Evolutionary conservation across 2,113 vertebrate species (phyloP), one percentile per base, ranked within the genome.

Genomic region (Albula goreensis): DNA sequence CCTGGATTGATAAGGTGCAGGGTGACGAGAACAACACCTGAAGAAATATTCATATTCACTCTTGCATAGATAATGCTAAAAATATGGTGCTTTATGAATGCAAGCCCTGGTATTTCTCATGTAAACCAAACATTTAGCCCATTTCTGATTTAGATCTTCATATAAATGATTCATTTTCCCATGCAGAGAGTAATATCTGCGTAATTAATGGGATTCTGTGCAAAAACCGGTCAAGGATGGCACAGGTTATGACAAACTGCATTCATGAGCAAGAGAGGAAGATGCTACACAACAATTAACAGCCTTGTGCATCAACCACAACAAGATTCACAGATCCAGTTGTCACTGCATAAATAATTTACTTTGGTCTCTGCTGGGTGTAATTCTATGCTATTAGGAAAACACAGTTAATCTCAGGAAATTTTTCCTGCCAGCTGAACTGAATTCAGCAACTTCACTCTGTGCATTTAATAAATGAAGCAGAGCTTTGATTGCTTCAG

Each of bases 241-340:
- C 90, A 88, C 50, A 82, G 88, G 91, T 93, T 93, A 90, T 93
- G 93, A 94, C 90, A 91, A 93, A 94, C 91, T 88, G 92, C 91
- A 90, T 91, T 90, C 92, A 90, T 89, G 91, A 92, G 89, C 90
- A 91, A 89, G 90, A 87, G 89, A 89, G 89, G 89, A 89, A 91
- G 91, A 89, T 92, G 90, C 88, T 90, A 88, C 88, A 91, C 88
- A 88, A 90, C 92, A 93, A 93, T 93, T 90, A 93, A 89, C 88
- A 85, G 87, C 85, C 87, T 79, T 17, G 1, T 83, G 88, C 83
- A 49, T 84, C 60, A 17, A 60, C 22, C 48, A 19, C 79, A 17
- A 51, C 41, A 51, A 13, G 51, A 6, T 22, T 22, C 48, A 7
- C 80, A 82, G 51, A 31, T 22, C 0, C 10, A 25, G 50, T 4